Evolutionary conservation across 2,888 invertebrate genomes (phyloP).

Genomic region (Rhorus exstirpatorius): DNA sequence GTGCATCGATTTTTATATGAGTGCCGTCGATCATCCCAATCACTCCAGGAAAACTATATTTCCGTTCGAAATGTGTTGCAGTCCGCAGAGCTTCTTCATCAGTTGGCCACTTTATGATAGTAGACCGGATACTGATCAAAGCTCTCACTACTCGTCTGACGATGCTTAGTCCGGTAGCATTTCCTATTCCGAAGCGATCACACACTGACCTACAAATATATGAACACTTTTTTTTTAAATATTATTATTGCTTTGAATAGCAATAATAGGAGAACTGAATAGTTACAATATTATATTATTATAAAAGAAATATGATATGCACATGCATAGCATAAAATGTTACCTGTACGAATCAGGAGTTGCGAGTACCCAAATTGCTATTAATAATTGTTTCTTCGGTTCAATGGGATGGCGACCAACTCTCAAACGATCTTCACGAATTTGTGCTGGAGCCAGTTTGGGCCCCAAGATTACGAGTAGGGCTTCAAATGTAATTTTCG

Average conservation of each 20-base stretch:
- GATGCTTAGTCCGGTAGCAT: slow-evolving; percentile 7
- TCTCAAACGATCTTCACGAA: slow-evolving; percentile 22
- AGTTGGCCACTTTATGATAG: slow-evolving; percentile 35
- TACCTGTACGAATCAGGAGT: slow-evolving; percentile 28
- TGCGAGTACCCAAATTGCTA: slow-evolving; percentile 34
- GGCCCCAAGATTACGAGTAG: slow-evolving; percentile 42
- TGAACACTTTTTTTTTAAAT: no score
- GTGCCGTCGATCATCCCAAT: slow-evolving; percentile 29
- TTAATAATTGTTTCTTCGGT: slow-evolving; percentile 35
- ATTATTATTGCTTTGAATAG: no score
- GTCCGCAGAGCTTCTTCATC: slow-evolving; percentile 6
- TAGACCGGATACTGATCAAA: slow-evolving; percentile 9
- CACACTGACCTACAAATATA: not conserved
- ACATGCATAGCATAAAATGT: slow-evolving; percentile 9
- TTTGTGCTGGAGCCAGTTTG: slow-evolving; percentile 37
- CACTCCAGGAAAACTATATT: slow-evolving; percentile 48
- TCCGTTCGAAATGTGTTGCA: slow-evolving; percentile 22
- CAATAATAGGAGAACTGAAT: no score
- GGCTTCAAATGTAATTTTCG: slow-evolving; percentile 43
- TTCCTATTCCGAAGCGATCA: slow-evolving; percentile 19
- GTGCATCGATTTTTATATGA: slow-evolving; percentile 40
- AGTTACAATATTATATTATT: no score
- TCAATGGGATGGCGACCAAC: slow-evolving; percentile 47
- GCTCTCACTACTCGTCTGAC: slow-evolving; percentile 38
- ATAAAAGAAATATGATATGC: not conserved